Evolutionary conservation across 2,113 vertebrate genomes (phyloP).

Genomic region (Indri indri): DNA sequence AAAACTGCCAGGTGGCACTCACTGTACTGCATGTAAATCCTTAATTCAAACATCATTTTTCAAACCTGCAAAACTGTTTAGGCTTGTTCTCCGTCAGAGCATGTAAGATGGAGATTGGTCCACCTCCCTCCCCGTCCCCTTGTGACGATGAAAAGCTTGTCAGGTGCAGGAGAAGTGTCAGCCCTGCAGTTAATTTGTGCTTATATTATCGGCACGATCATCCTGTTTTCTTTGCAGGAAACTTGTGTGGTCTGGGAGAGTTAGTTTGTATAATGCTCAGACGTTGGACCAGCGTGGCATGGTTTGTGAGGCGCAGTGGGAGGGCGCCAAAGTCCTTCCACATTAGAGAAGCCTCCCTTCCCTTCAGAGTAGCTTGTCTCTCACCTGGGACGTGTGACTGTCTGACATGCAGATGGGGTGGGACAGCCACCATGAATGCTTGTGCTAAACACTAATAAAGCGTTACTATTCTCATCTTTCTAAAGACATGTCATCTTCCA

Average conservation of each 20-base stretch:
- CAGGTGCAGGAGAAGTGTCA: background rate
- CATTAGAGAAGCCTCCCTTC: background rate
- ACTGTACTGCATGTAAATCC: background rate
- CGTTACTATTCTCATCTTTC: background rate
- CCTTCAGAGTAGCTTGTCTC: background rate
- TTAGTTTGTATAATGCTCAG: background rate
- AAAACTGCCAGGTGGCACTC: background rate
- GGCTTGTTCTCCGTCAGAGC: background rate
- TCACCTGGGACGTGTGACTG: background rate
- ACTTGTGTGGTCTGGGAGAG: background rate
- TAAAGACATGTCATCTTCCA: background rate
- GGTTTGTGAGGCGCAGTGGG: background rate
- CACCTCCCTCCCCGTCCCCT: background rate
- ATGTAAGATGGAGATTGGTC: background rate
- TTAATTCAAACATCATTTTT: background rate
- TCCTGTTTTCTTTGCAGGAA: too few relatives aligned
- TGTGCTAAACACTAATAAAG: background rate
- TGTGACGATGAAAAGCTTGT: background rate
- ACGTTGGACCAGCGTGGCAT: background rate
- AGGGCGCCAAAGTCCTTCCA: background rate
- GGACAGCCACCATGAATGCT: background rate
- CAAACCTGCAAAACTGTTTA: background rate
- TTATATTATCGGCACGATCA: too few relatives aligned
- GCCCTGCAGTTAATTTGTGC: background rate
- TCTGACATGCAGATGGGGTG: background rate